These are phyloP conservation scores for Leptogaster cylindrica DNA, from an alignment of 2,888 invertebrate species.

Conservation along the genomic window DNA sequence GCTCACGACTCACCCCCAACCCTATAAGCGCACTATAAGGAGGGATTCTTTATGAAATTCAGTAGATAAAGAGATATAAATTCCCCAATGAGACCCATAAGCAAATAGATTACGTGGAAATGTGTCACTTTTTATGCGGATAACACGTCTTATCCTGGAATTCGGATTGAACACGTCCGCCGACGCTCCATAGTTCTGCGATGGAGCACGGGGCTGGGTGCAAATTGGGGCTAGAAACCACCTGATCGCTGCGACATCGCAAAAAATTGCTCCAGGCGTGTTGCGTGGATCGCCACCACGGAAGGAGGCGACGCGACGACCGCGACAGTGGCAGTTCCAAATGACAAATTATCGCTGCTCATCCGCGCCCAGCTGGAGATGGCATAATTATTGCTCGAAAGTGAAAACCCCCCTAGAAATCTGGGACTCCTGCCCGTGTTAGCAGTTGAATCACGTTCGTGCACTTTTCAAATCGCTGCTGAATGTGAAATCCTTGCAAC, in stretches of 20 bases:
- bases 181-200: background rate
- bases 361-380: conserved; percentile 15
- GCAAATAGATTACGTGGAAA: conserved; percentile 52
- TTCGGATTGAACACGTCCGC: conserved; percentile 24
- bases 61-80: conserved; percentile 50
- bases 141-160: conserved; percentile 21
- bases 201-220: no score
- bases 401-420: conserved; percentile 16
- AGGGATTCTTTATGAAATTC: conserved; percentile 50
- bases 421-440: background rate
- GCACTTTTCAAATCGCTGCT: background rate
- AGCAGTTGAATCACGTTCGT: background rate
- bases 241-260: no score
- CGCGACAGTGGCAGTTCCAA: background rate
- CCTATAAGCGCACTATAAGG: conserved; percentile 30
- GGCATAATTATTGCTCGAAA: conserved; percentile 14
- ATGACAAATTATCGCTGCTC: conserved; percentile 6
- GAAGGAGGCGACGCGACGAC: no score
- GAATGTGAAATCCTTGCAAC: conserved; percentile 13
- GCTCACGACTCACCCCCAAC: background rate
- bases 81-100: conserved; percentile 49
- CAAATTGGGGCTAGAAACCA: no score
- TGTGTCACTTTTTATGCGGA: conserved; percentile 48
- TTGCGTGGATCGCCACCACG: no score
- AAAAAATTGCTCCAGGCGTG: no score